phyloP scores from a whole-genome alignment of 64 coral and sea anemone species.

The Astreopora myriophthalma region DNA sequence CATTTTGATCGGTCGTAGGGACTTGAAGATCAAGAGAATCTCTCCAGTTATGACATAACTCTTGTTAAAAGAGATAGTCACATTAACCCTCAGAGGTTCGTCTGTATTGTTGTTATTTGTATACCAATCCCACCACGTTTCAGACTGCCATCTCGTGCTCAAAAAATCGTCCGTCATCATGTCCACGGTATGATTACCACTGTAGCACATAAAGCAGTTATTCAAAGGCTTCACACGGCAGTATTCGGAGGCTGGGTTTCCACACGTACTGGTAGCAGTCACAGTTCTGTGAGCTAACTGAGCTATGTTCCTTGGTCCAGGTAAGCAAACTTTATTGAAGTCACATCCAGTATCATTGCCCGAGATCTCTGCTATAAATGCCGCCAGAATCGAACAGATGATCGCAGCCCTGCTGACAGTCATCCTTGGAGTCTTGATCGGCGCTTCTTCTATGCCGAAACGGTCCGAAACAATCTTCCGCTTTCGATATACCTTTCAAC shows the following conservation, averaged over 20 bases:
- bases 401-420: not conserved
- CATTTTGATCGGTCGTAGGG: conserved; percentile 76
- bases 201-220: conserved; percentile 36
- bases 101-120: conserved; percentile 35
- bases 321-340: conserved; percentile 39
- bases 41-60: conserved; percentile 80
- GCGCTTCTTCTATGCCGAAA: not conserved
- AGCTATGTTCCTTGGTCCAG: conserved; percentile 68
- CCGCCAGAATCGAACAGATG: conserved; percentile 29
- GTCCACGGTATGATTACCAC: conserved; percentile 1
- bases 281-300: not conserved
- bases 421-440: not conserved
- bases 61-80: conserved; percentile 87
- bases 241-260: conserved; percentile 64
- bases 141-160: conserved; percentile 81
- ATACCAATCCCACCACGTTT: conserved; percentile 97
- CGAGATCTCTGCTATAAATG: conserved; percentile 12
- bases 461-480: not conserved
- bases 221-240: conserved; percentile 69
- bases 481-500: not conserved
- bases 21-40: conserved; percentile 76
- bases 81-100: conserved; percentile 75
- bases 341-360: not conserved
- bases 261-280: conserved; percentile 78
- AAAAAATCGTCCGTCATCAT: not conserved